Conservation (phyloP, 2,888 invertebrate species). For the Linyphia triangularis region DNA sequence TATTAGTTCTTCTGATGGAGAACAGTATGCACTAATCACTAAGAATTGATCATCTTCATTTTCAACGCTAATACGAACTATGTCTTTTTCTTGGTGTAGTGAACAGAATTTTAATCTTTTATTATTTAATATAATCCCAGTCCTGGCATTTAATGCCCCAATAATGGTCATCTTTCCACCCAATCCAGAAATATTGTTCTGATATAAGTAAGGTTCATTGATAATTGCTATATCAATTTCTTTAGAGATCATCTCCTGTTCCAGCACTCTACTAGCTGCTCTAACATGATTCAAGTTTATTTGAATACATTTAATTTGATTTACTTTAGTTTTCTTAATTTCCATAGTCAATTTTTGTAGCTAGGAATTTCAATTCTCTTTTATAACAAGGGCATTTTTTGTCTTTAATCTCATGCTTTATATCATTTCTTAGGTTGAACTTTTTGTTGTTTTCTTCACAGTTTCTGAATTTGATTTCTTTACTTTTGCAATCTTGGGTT, state of each 20-base stretch:
- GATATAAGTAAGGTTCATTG: background rate
- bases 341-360: background rate
- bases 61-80: too few relatives aligned
- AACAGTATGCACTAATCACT: background rate
- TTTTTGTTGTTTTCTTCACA: background rate
- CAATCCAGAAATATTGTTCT: background rate
- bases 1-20: background rate
- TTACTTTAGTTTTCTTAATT: background rate
- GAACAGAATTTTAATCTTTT: too few relatives aligned
- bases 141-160: too few relatives aligned
- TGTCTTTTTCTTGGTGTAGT: too few relatives aligned
- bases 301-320: background rate
- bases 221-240: background rate
- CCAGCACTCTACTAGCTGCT: background rate
- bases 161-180: too few relatives aligned
- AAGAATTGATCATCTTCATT: background rate
- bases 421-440: background rate
- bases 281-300: background rate
- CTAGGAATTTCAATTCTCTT: background rate
- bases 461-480: background rate
- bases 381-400: background rate
- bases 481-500: background rate
- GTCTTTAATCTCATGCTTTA: background rate
- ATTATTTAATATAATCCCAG: too few relatives aligned
- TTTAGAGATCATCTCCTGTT: background rate